A percentile compares a stretch with the other conserved stretches of the same genome.
phyloP scores from a whole-genome alignment of 2,888 invertebrate genomes.

The Ormyrus pomaceus region DNA sequence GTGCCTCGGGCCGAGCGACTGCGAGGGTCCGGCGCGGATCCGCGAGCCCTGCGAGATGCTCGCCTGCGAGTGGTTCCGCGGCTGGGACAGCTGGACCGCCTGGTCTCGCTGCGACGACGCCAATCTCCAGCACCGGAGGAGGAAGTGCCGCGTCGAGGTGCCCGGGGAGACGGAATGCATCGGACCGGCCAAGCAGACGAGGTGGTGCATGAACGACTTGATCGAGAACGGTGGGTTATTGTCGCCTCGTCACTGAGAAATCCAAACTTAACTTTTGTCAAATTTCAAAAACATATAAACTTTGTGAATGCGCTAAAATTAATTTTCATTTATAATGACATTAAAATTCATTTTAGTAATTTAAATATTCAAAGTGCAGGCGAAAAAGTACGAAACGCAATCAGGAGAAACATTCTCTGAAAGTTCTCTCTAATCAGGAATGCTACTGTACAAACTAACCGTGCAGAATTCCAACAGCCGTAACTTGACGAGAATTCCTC shows the following conservation, averaged over 20 bases:
- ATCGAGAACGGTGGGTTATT: conserved; percentile 69
- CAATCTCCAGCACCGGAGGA: conserved; percentile 82
- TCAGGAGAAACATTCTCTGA: no score
- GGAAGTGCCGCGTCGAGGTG: conserved; percentile 80
- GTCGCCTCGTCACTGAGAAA: neutral
- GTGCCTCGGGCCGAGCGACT: conserved; percentile 78
- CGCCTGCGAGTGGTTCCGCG: conserved; percentile 83
- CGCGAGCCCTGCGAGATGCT: conserved; percentile 83
- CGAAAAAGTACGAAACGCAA: no score
- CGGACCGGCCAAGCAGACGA: conserved; percentile 83
- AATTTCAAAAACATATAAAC: no score
- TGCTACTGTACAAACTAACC: no score
- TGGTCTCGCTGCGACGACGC: conserved; percentile 83
- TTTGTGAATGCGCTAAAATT: no score
- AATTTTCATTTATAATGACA: no score
- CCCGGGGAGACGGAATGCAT: conserved; percentile 80
- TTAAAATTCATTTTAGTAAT: no score
- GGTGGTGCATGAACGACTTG: conserved; percentile 78
- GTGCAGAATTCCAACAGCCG: no score
- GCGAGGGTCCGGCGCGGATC: conserved; percentile 81
- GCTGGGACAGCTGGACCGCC: conserved; percentile 86
- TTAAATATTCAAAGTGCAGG: no score
- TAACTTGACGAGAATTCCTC: no score
- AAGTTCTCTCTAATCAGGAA: no score
- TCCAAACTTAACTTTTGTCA: no score